Evolutionary conservation across 2,888 invertebrate species (phyloP), one percentile per base, ranked within the genome.

Genomic region (Drosophila imparisetae): DNA sequence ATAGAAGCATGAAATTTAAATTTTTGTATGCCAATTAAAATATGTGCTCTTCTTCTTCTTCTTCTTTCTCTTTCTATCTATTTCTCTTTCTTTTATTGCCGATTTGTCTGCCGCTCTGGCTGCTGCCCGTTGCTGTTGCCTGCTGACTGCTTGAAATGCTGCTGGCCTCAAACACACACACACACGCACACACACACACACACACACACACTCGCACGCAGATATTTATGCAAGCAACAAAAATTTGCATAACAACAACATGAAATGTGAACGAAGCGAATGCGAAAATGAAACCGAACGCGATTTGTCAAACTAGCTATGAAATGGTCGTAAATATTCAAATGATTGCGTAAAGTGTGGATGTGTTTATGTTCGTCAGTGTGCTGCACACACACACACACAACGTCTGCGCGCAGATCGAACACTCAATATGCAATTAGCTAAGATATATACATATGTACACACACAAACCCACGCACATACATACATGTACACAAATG

Each of bases 21-120:
- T 86, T 84, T 58, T 71, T 86, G 64, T 72, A 86, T 69, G 86
- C 65, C 81, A 76, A 88, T 84, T 81, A 81, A 84, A 84, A 80
- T 82, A 82, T 87, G 59, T 77, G 86, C 67, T 84, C 84, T 76
- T 72, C 36, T 67, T 60, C 24, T 52, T 29, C 53, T 61, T 75
- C 65, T 74, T 76, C 67, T 71, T 61, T 75, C 65, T 75, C 52
- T 73, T 52, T 82, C 66, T 71, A 49, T 72, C 21, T 81, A 40
- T 75, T 38, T 75, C 62, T 67, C 65, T 62, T 49, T 61, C 61
- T 66, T 72, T 64, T 73, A 18, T 74, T 67, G 64, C 42, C 72
- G 49, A 48, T 62, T 55, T 29, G 53, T 55, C 40, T 54, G 40
- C 24, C 64, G 71, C 63, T 67, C 55, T 59, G 50, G 62, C 64